phyloP scores from a whole-genome alignment of 1,140 invertebrate genomes.

The Lordiphosa clarofinis region DNA sequence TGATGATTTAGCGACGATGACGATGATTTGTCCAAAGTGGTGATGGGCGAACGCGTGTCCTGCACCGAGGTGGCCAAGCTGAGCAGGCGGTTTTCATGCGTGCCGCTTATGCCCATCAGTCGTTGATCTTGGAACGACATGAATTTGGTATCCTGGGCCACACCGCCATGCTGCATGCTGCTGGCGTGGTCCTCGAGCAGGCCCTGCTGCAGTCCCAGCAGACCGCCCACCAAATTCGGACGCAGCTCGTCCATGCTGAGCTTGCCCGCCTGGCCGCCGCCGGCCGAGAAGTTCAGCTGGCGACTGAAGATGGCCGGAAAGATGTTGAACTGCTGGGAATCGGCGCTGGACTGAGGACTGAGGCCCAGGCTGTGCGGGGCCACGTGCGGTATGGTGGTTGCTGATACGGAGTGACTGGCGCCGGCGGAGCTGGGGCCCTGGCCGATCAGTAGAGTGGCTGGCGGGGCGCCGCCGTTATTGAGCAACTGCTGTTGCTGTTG shows the following conservation, averaged over 20 bases:
- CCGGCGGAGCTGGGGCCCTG: slow-evolving; percentile 74
- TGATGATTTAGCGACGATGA: slow-evolving; percentile 81
- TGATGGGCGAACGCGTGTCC: slow-evolving; percentile 79
- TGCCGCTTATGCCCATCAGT: slow-evolving; percentile 78
- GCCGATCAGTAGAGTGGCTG: slow-evolving; percentile 57
- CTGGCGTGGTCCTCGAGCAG: slow-evolving; percentile 87
- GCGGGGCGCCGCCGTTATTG: slow-evolving; percentile 47
- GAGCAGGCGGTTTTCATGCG: slow-evolving; percentile 79
- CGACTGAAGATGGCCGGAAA: slow-evolving; percentile 93
- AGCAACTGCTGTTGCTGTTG: slow-evolving; percentile 42
- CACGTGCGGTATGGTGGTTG: slow-evolving; percentile 61
- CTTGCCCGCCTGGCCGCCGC: slow-evolving; percentile 81
- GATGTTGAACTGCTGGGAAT: slow-evolving; percentile 91
- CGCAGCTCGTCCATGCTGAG: slow-evolving; percentile 88
- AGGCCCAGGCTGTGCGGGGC: slow-evolving; percentile 81
- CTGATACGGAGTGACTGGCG: slow-evolving; percentile 63
- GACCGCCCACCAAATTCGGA: slow-evolving; percentile 88
- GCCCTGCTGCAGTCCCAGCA: slow-evolving; percentile 86
- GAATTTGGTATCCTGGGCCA: slow-evolving; percentile 79
- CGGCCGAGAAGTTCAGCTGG: slow-evolving; percentile 89
- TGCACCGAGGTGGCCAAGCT: slow-evolving; percentile 75
- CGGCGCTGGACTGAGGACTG: slow-evolving; percentile 81
- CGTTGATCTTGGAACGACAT: slow-evolving; percentile 81
- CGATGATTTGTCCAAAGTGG: slow-evolving; percentile 80
- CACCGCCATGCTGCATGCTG: slow-evolving; percentile 74